These are phyloP conservation scores for Rhinoraja longicauda DNA, from an alignment of 2,797 vertebrate genomes.

Conservation along the genomic window DNA sequence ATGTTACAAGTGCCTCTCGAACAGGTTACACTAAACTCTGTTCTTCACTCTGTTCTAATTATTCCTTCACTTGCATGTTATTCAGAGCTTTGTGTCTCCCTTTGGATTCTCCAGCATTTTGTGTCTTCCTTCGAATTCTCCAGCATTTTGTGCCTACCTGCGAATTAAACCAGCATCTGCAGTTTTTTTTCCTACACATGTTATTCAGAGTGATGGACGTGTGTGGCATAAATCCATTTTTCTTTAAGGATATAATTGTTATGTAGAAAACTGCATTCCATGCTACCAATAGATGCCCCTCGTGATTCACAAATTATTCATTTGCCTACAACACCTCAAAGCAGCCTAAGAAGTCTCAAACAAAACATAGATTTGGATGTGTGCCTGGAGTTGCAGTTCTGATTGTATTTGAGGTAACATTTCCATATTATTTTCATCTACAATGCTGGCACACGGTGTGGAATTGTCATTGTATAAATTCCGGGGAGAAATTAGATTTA, in stretches of 20 bases:
- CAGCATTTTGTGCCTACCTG: no score
- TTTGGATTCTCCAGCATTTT: no score
- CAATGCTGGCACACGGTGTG: neutral
- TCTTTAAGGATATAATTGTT: neutral
- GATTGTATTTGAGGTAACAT: neutral
- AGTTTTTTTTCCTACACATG: no score
- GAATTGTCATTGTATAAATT: neutral
- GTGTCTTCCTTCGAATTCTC: no score
- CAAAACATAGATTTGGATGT: neutral
- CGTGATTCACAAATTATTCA: neutral
- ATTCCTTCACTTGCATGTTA: neutral
- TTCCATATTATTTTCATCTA: neutral
- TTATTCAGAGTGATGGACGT: slow-evolving; percentile 15
- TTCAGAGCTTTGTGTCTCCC: no score
- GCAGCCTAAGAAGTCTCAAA: neutral
- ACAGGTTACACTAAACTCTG: slow-evolving; percentile 28
- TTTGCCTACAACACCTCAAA: neutral
- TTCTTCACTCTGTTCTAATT: slow-evolving; percentile 30
- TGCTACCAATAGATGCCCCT: neutral
- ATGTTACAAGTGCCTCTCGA: slow-evolving; percentile 13
- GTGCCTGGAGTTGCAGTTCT: neutral
- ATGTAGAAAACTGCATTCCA: neutral
- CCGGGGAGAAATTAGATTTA: no score
- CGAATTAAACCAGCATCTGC: no score
- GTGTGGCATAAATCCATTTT: slow-evolving; percentile 4